phyloP scores from a whole-genome alignment of 2,113 vertebrate species.

The Lanius collurio region DNA sequence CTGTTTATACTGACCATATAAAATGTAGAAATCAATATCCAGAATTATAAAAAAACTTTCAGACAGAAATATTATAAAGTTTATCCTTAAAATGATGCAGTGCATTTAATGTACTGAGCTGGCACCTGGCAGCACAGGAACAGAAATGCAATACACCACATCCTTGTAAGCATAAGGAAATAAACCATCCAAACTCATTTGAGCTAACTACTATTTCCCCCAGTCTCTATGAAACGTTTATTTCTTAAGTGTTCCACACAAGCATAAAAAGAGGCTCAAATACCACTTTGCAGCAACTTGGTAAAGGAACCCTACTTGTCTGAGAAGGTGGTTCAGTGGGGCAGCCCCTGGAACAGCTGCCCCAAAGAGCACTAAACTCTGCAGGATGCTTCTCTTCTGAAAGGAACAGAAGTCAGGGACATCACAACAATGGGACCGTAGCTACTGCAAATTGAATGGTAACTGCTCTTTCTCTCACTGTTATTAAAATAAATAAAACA shows the following conservation, averaged over 20 bases:
- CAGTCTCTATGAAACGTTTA: background rate
- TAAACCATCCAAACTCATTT: background rate
- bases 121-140: background rate
- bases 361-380: background rate
- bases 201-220: background rate
- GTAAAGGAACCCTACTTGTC: fast-evolving
- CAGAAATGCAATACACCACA: background rate
- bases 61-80: background rate
- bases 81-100: background rate
- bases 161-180: background rate
- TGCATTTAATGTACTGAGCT: background rate
- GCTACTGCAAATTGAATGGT: background rate
- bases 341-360: background rate
- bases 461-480: background rate
- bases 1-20: background rate
- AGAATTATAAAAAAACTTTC: background rate
- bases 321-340: background rate
- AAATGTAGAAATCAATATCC: background rate
- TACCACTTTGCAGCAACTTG: background rate
- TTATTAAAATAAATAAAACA: background rate
- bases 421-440: background rate
- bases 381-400: background rate
- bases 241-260: background rate
- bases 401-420: background rate
- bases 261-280: background rate